A percentile compares a stretch with the other conserved stretches of the same genome.
Conservation (phyloP, 2,113 vertebrate species). For the Callospermophilus lateralis region DNA sequence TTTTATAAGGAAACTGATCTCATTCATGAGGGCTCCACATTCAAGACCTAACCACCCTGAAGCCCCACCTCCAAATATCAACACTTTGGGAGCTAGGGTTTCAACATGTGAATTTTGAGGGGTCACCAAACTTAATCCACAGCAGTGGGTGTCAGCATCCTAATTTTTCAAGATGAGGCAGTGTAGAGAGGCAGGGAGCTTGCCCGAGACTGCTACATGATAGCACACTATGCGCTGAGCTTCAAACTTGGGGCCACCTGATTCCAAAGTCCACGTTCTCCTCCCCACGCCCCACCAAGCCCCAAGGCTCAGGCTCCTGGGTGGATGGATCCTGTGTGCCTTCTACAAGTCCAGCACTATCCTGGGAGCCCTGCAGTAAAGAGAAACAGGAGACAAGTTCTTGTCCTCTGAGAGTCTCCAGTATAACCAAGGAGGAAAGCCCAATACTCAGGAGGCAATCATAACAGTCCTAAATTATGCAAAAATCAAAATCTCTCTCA, state of each 20-base stretch:
- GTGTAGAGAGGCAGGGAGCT: too few species aligned
- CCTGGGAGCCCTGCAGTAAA: background rate
- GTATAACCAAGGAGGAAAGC: background rate
- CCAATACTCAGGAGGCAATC: background rate
- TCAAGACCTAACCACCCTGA: background rate
- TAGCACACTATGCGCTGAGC: rapidly evolving
- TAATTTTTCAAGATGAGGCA: background rate
- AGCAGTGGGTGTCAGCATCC: too few species aligned
- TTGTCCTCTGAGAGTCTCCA: background rate
- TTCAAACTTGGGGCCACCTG: background rate
- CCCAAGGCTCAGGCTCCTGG: background rate
- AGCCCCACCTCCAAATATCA: background rate
- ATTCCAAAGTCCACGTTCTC: background rate
- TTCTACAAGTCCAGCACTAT: background rate
- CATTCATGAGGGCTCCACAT: background rate
- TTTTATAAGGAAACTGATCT: background rate
- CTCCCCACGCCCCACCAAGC: background rate
- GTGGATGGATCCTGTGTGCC: rapidly evolving
- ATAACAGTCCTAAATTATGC: background rate
- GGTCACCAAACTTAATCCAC: background rate
- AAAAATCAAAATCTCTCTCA: background rate
- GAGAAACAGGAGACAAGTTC: background rate
- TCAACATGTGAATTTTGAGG: background rate
- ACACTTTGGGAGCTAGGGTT: background rate
- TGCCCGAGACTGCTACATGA: rapidly evolving